Percentiles rank a stretch among this genome's conserved stretches.
Evolutionary conservation across 2,797 vertebrate genomes (phyloP).

Genomic region (Danionella dracula): DNA sequence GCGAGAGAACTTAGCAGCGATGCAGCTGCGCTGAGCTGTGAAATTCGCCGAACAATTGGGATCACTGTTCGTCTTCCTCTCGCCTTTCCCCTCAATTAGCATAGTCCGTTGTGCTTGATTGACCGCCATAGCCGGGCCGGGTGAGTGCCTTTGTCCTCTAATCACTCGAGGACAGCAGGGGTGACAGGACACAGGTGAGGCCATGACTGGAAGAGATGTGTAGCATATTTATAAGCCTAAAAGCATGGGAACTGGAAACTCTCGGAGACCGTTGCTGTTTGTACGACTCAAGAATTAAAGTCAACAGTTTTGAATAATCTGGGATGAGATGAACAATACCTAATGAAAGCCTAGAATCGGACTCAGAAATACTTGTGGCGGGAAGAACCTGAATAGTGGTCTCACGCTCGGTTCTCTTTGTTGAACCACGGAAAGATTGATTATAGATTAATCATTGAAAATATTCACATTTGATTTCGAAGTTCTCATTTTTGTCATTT

Average conservation of each 20-base stretch:
- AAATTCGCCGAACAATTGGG: conserved; percentile 74
- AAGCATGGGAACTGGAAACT: conserved; percentile 56
- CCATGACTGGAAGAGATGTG: conserved; percentile 60
- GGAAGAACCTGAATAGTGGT: too few species aligned
- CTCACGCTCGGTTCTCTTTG: too few species aligned
- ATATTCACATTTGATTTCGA: too few species aligned
- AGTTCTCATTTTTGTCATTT: too few species aligned
- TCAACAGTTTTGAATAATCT: too few species aligned
- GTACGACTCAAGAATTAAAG: conserved; percentile 5
- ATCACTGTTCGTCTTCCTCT: conserved; percentile 72
- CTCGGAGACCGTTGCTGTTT: conserved; percentile 12
- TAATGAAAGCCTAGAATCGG: too few species aligned
- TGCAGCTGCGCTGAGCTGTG: conserved; percentile 77
- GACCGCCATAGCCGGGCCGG: conserved; percentile 68
- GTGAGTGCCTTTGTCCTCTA: conserved; percentile 73
- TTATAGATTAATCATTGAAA: too few species aligned
- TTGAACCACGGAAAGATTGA: too few species aligned
- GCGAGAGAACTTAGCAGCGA: conserved; percentile 33
- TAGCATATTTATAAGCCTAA: conserved; percentile 43
- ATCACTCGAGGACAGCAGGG: conserved; percentile 73
- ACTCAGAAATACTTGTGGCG: too few species aligned
- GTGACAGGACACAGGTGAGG: conserved; percentile 81
- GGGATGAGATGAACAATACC: too few species aligned
- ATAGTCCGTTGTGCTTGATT: conserved; percentile 82
- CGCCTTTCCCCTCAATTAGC: conserved; percentile 75